Base-by-base conservation (phyloP, 2,888 invertebrate species). In the Heliconius erato region DNA sequence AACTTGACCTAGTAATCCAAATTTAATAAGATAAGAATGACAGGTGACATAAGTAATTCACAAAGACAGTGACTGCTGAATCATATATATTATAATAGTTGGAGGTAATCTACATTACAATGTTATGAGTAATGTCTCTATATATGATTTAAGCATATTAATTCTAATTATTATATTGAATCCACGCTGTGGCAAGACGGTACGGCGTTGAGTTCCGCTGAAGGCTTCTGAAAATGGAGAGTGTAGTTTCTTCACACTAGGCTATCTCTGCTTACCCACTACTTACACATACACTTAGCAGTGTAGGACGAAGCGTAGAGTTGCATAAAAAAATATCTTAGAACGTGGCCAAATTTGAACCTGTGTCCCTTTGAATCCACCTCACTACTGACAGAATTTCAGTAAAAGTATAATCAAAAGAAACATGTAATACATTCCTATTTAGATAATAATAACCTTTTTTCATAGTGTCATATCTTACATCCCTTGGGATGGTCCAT, bases 1-100 rank as follows among this genome's bases (percentile, higher is more conserved):
- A 74, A 80, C 59, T 74, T 78, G 78, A 78, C 78, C 78, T 23
- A 78, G 78, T 67, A 44, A 78, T 44, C 67, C 67, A 49, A 67
- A 67, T 78, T 49, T 26, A 28, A 49, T 78, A n/a, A 63, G 76
- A 63, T 78, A 78, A 78, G 68, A 78, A 32, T 68, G 78, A 78
- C 78, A 78, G 44, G 72, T 78, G 78, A 44, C 68, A 78, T 78
- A 78, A 49, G 49, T 28, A 68, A 67, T 68, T 68, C 65, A 68
- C 28, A 67, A 40, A 68, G 65, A 77, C 77, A 67, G 78, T 26
- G 78, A 49, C 49, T 78, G 67, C 78, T 78, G 44, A 78, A 44
- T 78, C 78, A 78, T 78, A 28, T 28, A 19, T 14, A 32, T 32
- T 32, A 32, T 32, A 32, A 26, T 19, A 44, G 3, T 7, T 40